Percentiles rank a stretch among this genome's conserved stretches.
Conservation (phyloP, 2,797 vertebrate species). For the Acanthopagrus latus region DNA sequence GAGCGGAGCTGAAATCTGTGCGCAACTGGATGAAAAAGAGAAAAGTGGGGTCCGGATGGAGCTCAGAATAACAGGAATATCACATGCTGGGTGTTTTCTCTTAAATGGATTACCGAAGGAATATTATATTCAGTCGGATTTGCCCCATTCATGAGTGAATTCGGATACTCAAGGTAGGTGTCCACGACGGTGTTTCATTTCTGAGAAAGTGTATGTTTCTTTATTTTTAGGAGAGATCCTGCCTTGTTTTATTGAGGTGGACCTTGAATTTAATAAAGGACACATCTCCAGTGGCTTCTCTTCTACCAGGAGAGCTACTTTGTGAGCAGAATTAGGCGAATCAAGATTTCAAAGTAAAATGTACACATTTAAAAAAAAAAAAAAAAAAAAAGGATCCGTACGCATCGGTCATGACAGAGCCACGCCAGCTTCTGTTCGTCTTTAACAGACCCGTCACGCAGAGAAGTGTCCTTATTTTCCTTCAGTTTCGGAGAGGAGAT, state of each 20-base stretch:
- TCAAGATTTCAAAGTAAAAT: constrained; percentile 24
- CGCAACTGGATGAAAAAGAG: constrained; percentile 73
- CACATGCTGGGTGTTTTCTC: constrained; percentile 61
- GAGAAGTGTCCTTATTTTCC: constrained; percentile 4
- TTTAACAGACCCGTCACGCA: background rate
- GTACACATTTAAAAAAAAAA: background rate
- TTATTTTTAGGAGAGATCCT: background rate
- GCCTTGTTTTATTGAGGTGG: background rate
- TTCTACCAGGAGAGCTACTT: constrained; percentile 23
- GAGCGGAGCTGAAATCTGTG: constrained; percentile 71
- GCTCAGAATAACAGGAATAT: constrained; percentile 68
- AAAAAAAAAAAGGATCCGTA: background rate
- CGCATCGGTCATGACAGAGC: background rate
- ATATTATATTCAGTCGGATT: constrained; percentile 74
- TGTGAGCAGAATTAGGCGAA: background rate
- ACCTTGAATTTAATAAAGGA: constrained; percentile 4
- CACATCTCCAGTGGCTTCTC: background rate
- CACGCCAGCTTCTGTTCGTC: constrained; percentile 2
- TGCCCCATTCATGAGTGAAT: constrained; percentile 68
- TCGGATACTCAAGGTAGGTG: constrained; percentile 78
- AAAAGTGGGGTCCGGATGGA: constrained; percentile 66
- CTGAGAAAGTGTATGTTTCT: constrained; percentile 9
- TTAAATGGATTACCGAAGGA: constrained; percentile 81
- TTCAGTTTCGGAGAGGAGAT: constrained; percentile 9
- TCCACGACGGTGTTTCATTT: constrained; percentile 28